Evolutionary conservation across 1,140 invertebrate species (phyloP), one percentile per base, ranked within the genome.

Genomic region (Sarcophaga bullata): DNA sequence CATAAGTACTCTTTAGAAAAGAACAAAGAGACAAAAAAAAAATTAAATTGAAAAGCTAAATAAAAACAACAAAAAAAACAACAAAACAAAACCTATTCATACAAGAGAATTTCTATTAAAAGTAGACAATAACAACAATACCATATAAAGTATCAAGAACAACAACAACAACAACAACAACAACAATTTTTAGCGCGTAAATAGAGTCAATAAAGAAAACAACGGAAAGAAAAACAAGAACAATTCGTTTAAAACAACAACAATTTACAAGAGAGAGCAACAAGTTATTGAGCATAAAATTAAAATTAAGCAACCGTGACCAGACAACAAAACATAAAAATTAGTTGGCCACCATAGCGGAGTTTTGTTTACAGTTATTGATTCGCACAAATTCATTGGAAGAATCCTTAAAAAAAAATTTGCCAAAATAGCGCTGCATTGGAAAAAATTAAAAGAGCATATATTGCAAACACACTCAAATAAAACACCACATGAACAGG

Each of bases 391-490:
- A 37, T 37, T 37, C 25, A 37, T 37, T 37, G 25, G 25, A 37
- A 37, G 25, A 37, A 37, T 37, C 25, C 25, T 37, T 37, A 37
- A 68, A 82, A 62, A 47, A 62, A 81, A 83, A 83, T 76, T 83
- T 76, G 80, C 58, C 82, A 83, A 83, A 83, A 83, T 83, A 81
- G 82, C 82, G 82, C 82, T 81, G 75, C 82, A 78, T 80, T 83
- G 82, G 82, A 83, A 73, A 50, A 80, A 83, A 75, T 80, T 83
- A 72, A 83, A 83, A 76, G 80, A 83, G 82, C 82, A 83, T 72
- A 83, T 83, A 19, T 78, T 83, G 72, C 80, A 83, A 75, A 80
- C 80, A 54, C 82, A 54, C 37, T 73, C 73, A 81, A 72, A 83
- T 83, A 83, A 73, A 80, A 46, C 58, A 47, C 80, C 37, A 47